A percentile compares a stretch with the other conserved stretches of the same genome.
Evolutionary conservation across 2,113 vertebrate genomes (phyloP).

Genomic region (Caretta caretta): DNA sequence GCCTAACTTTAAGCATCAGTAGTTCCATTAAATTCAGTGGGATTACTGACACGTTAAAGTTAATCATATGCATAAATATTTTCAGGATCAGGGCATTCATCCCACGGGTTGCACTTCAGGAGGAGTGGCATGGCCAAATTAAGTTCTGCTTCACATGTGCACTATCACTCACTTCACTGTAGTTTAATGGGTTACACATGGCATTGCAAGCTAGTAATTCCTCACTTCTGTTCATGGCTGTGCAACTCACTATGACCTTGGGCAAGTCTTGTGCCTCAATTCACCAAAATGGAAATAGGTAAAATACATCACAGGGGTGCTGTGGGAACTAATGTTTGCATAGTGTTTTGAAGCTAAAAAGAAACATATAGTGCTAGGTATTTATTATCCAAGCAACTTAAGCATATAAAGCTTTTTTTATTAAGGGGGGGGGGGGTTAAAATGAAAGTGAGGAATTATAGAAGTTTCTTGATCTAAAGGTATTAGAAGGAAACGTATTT

Average conservation of each 20-base stretch:
- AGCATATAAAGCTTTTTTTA: neutral
- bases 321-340: neutral
- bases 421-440: neutral
- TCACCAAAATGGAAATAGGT: neutral
- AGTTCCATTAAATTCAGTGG: neutral
- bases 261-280: neutral
- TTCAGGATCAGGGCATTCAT: neutral
- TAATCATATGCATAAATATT: neutral
- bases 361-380: neutral
- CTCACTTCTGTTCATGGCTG: rapidly evolving
- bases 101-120: neutral
- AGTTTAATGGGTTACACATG: neutral
- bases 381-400: neutral
- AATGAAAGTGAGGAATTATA: neutral
- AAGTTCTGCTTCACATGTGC: neutral
- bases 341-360: neutral
- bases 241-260: neutral
- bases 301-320: neutral
- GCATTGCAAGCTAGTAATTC: neutral
- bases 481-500: neutral
- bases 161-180: neutral
- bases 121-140: neutral
- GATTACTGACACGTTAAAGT: no score
- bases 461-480: neutral
- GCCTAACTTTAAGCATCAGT: neutral